Conservation (phyloP, 2,113 vertebrate species). For the Otus sunia region DNA sequence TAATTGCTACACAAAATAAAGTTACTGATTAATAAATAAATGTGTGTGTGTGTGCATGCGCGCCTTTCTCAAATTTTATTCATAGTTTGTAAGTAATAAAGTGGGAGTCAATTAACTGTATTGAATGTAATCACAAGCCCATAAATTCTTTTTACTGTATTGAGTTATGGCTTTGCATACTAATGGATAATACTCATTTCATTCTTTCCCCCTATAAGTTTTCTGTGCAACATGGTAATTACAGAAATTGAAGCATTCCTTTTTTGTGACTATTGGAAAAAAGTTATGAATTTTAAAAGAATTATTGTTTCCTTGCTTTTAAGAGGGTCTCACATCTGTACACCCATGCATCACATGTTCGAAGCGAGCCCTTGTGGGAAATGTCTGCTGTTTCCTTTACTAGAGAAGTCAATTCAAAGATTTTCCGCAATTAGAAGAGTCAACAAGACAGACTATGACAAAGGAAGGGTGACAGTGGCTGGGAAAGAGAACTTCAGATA, state of each 20-base stretch:
- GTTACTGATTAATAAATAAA: background rate
- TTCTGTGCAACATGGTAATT: background rate
- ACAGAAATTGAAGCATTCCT: background rate
- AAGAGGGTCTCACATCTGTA: background rate
- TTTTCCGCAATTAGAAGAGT: background rate
- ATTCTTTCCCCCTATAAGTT: background rate
- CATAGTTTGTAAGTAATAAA: constrained; percentile 7
- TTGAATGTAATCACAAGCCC: background rate
- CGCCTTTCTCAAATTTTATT: background rate
- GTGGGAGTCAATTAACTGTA: constrained; percentile 13
- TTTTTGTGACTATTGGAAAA: background rate
- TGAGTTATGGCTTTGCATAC: background rate
- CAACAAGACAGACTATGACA: background rate
- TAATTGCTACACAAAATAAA: background rate
- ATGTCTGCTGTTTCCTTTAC: background rate
- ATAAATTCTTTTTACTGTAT: constrained; percentile 1
- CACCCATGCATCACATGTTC: background rate
- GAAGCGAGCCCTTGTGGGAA: background rate
- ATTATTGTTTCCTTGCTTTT: background rate
- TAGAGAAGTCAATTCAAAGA: background rate
- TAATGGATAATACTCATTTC: background rate
- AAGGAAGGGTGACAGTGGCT: background rate
- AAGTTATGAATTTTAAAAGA: background rate
- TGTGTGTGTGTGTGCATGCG: too few relatives aligned
- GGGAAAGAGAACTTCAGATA: background rate